phyloP scores from a whole-genome alignment of 1,140 invertebrate genomes.

The Catajapyx aquilonaris region DNA sequence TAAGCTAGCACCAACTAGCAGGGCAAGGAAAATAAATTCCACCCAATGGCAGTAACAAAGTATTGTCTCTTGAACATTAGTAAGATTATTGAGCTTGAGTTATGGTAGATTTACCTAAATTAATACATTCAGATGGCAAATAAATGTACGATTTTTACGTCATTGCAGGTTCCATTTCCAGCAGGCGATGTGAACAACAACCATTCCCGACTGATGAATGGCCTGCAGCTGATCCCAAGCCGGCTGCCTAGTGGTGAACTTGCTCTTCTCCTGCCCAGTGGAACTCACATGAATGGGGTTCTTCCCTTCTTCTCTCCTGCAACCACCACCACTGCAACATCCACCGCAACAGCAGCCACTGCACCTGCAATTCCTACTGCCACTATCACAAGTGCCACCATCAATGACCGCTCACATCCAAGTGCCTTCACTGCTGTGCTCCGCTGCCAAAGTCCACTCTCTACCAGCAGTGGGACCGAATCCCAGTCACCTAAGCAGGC shows the following conservation, averaged over 20 bases:
- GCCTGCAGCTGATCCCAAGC: slow-evolving; percentile 47
- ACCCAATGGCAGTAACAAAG: no score
- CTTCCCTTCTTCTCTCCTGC: slow-evolving; percentile 3
- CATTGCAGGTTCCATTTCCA: slow-evolving; percentile 8
- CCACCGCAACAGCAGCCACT: slow-evolving; percentile 4
- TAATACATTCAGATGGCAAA: no score
- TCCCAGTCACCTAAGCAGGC: not conserved
- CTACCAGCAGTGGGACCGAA: not conserved
- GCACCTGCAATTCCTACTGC: slow-evolving; percentile 2
- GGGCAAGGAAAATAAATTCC: no score
- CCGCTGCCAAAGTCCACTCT: not conserved
- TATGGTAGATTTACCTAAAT: no score
- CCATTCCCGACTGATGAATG: slow-evolving; percentile 15
- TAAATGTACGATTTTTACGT: no score
- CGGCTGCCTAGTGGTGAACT: slow-evolving; percentile 48
- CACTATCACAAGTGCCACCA: slow-evolving; percentile 1
- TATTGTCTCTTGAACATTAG: no score
- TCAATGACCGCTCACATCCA: slow-evolving; percentile 2
- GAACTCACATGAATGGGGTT: slow-evolving; percentile 16
- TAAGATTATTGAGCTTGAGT: no score
- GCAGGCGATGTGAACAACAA: slow-evolving; percentile 20
- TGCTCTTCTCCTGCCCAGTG: slow-evolving; percentile 46
- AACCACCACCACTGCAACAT: slow-evolving; percentile 2
- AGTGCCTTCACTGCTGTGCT: not conserved
- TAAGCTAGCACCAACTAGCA: no score